Evolutionary conservation across 2,113 vertebrate species (phyloP).

Genomic region (Bagarius yarrelli): DNA sequence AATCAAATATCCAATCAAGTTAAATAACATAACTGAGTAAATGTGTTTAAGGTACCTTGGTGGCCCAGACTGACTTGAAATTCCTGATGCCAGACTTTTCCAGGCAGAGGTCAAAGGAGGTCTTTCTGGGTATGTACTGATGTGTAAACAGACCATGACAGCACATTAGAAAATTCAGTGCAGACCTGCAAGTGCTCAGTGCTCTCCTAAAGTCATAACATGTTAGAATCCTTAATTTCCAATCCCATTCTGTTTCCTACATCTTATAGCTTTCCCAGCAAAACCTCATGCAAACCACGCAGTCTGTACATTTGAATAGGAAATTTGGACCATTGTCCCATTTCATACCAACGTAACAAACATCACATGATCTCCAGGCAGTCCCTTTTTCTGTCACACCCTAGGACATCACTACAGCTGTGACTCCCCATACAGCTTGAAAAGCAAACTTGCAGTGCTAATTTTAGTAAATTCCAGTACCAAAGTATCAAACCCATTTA

Average conservation of each 20-base stretch:
- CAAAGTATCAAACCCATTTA: not conserved
- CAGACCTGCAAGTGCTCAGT: not conserved
- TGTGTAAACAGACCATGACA: constrained; percentile 59
- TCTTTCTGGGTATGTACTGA: constrained; percentile 62
- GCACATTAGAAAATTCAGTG: constrained; percentile 2
- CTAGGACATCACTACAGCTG: not conserved
- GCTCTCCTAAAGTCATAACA: not conserved
- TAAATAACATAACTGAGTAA: not conserved
- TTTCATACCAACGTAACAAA: constrained; percentile 8
- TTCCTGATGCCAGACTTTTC: constrained; percentile 67
- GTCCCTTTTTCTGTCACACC: not conserved
- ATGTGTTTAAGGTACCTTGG: constrained; percentile 52
- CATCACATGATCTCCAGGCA: not conserved
- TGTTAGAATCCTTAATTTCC: not conserved
- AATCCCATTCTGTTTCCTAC: constrained; percentile 2
- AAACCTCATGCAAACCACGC: constrained; percentile 51
- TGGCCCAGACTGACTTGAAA: constrained; percentile 53
- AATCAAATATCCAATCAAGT: constrained; percentile 62
- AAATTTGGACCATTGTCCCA: constrained; percentile 48
- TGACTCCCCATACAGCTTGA: not conserved
- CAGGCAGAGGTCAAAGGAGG: constrained; percentile 63
- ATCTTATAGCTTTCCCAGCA: constrained; percentile 22
- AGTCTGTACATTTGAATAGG: constrained; percentile 53
- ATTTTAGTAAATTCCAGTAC: not conserved
- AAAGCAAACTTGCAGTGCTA: not conserved